Conservation (phyloP, 1,140 invertebrate species). For the Delia radicum region DNA sequence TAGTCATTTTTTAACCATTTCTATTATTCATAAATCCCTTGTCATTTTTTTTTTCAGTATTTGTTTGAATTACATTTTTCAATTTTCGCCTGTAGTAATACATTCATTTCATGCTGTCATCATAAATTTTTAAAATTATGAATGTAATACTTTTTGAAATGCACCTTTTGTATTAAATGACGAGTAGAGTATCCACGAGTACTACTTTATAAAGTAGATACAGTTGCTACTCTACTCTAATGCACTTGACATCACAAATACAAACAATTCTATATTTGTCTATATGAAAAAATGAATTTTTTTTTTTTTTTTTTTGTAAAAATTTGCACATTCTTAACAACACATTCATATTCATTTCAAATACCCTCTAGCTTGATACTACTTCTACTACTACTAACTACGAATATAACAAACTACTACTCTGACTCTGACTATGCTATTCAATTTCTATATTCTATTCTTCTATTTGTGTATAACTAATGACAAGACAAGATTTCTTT, state of each 20-base stretch:
- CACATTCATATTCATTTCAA: neutral
- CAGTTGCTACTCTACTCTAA: constrained; percentile 10
- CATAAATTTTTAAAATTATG: constrained; percentile 11
- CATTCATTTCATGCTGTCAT: neutral
- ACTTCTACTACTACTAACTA: no score
- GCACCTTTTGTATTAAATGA: neutral
- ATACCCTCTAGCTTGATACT: neutral
- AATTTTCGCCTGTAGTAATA: neutral
- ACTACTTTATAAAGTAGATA: neutral
- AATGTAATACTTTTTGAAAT: neutral
- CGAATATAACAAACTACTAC: no score
- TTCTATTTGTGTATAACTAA: neutral
- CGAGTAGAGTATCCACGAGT: neutral
- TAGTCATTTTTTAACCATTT: no score
- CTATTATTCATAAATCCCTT: neutral
- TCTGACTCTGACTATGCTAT: neutral
- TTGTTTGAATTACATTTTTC: no score
- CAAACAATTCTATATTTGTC: neutral
- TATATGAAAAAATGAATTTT: neutral
- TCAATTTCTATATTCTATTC: neutral
- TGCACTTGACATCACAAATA: constrained; percentile 14
- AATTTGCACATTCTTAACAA: neutral
- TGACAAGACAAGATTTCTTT: neutral
- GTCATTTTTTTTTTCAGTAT: neutral
- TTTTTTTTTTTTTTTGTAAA: neutral